These are phyloP conservation scores for Cremastinae sp. DNA, from an alignment of 2,888 invertebrate genomes.

Conservation along the genomic window DNA sequence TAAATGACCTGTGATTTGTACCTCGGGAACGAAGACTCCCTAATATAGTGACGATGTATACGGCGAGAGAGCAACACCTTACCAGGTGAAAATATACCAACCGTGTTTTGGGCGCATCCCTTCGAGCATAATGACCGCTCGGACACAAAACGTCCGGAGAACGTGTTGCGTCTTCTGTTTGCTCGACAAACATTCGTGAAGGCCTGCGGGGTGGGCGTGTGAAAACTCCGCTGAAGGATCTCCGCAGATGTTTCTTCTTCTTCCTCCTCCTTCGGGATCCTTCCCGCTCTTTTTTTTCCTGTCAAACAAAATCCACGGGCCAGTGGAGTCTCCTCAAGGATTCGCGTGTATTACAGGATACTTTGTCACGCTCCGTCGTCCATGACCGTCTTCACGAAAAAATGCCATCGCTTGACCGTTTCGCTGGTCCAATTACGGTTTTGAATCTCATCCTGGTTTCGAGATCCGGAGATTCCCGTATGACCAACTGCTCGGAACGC, in stretches of 20 bases:
- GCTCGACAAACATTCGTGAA: constrained; percentile 59
- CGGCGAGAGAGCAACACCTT: constrained; percentile 1
- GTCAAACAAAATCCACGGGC: constrained; percentile 15
- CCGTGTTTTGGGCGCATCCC: constrained; percentile 28
- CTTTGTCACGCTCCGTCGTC: constrained; percentile 28
- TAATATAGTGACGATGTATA: constrained; percentile 14
- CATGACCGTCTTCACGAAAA: constrained; percentile 1
- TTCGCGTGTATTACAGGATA: constrained; percentile 14
- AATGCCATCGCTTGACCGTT: constrained; percentile 1
- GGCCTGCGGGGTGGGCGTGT: constrained; percentile 54
- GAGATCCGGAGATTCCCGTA: too few species aligned
- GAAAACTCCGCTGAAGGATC: constrained; percentile 47
- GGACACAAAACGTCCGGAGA: background rate
- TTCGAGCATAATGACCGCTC: constrained; percentile 34
- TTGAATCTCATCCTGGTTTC: too few species aligned
- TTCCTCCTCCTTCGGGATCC: background rate
- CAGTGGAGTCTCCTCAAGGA: background rate
- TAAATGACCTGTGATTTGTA: constrained; percentile 79
- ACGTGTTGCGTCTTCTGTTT: constrained; percentile 55
- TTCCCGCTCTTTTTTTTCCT: constrained; percentile 34
- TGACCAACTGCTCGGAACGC: background rate
- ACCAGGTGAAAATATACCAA: constrained; percentile 31
- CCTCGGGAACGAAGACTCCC: constrained; percentile 62
- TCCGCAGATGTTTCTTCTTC: constrained; percentile 48
- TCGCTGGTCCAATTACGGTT: background rate